Evolutionary conservation across 2,797 vertebrate species (phyloP).

Genomic region (Pantherophis alleghaniensis): DNA sequence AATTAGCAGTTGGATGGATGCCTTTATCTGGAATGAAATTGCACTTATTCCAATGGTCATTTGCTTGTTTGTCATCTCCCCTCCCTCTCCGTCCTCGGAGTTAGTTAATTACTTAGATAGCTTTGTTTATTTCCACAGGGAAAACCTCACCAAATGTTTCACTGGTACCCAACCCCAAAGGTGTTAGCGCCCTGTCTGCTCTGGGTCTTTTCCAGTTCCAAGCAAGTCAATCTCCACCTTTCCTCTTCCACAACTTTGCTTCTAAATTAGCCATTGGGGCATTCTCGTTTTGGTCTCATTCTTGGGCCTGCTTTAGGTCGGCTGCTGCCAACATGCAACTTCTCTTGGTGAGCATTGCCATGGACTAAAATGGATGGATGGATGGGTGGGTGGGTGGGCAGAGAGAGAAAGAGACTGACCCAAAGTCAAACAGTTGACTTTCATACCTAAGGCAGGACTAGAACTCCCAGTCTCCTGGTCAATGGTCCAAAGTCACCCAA

Average conservation of each 20-base stretch:
- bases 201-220: not conserved
- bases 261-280: not conserved
- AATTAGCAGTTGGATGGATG: not conserved
- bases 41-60: not conserved
- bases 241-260: not conserved
- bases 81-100: not conserved
- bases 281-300: not conserved
- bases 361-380: not conserved
- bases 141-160: not conserved
- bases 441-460: too few species aligned
- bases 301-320: not conserved
- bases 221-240: not conserved
- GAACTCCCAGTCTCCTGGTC: too few species aligned
- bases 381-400: too few species aligned
- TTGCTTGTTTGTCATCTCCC: not conserved
- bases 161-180: not conserved
- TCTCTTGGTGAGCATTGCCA: not conserved
- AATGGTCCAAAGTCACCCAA: too few species aligned
- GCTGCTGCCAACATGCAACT: not conserved
- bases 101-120: not conserved
- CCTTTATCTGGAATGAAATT: not conserved
- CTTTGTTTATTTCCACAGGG: not conserved
- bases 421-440: too few species aligned
- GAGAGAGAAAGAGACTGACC: too few species aligned
- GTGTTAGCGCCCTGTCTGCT: not conserved